Percentiles rank a stretch among this genome's conserved stretches.
phyloP scores from a whole-genome alignment of 2,113 vertebrate genomes.

The Daubentonia madagascariensis region DNA sequence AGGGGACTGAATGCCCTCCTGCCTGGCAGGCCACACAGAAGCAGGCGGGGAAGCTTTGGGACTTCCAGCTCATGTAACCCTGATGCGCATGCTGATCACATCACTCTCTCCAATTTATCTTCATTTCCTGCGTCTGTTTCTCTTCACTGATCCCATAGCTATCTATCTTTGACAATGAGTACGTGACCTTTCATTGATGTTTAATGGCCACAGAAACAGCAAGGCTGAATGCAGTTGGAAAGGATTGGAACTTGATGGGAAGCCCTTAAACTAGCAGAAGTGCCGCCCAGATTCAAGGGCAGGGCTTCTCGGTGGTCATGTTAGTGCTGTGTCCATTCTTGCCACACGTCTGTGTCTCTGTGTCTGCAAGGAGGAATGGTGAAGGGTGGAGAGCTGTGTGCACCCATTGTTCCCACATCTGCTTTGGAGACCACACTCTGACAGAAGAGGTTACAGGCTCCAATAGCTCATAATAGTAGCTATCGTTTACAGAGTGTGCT shows the following conservation, averaged over 20 bases:
- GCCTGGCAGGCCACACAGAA: neutral
- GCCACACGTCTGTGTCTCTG: neutral
- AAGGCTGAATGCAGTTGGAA: neutral
- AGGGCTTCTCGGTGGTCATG: neutral
- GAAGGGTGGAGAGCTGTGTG: neutral
- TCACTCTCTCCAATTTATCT: neutral
- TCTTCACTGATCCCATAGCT: neutral
- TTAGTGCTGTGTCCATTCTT: neutral
- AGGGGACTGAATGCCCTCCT: neutral
- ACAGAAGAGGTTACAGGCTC: neutral
- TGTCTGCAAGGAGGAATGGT: neutral
- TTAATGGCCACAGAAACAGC: neutral
- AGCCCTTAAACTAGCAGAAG: neutral
- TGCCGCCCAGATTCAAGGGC: neutral
- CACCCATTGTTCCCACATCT: neutral
- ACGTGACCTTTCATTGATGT: neutral
- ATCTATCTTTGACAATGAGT: neutral
- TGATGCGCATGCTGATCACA: neutral
- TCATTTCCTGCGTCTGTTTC: neutral
- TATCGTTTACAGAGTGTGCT: neutral
- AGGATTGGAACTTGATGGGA: neutral
- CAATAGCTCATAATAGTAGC: neutral
- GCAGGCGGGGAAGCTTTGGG: slow-evolving; percentile 29
- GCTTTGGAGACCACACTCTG: neutral
- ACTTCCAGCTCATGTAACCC: neutral